phyloP scores from a whole-genome alignment of 2,888 invertebrate genomes.

The Periphyllus acericola region DNA sequence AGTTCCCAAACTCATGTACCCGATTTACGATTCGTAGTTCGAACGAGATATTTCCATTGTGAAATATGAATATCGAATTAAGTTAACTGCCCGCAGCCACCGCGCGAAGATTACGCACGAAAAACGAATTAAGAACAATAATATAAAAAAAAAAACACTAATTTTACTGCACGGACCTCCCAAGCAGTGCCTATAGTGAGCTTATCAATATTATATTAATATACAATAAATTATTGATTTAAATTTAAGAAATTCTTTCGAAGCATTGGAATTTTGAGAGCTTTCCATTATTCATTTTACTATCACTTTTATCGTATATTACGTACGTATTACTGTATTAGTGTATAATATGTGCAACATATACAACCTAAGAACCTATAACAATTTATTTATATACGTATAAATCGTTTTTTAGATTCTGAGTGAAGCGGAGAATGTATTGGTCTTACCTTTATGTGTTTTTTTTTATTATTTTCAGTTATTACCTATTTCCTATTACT shows the following conservation, averaged over 20 bases:
- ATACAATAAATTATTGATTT: conserved; percentile 17
- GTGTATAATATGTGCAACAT: neutral
- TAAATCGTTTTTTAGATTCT: neutral
- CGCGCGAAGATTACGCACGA: neutral
- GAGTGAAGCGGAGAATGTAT: neutral
- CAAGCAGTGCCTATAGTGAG: neutral
- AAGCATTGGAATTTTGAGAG: neutral
- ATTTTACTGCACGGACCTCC: neutral
- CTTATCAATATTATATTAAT: neutral
- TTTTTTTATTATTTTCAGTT: too few relatives aligned
- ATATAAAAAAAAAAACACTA: neutral
- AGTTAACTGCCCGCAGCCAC: conserved; percentile 5
- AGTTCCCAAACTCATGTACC: neutral
- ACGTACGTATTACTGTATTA: neutral
- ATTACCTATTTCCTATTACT: too few relatives aligned
- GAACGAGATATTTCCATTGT: neutral
- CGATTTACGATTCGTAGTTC: neutral
- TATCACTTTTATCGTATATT: conserved; percentile 32
- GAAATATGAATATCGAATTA: neutral
- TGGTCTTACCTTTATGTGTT: too few relatives aligned
- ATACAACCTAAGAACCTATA: neutral
- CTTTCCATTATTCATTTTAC: conserved; percentile 25
- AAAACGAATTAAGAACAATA: conserved; percentile 19
- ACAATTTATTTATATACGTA: neutral
- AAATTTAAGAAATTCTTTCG: neutral